These are phyloP conservation scores for Neelides sp. DNA, from an alignment of 1,140 invertebrate genomes.

Conservation along the genomic window DNA sequence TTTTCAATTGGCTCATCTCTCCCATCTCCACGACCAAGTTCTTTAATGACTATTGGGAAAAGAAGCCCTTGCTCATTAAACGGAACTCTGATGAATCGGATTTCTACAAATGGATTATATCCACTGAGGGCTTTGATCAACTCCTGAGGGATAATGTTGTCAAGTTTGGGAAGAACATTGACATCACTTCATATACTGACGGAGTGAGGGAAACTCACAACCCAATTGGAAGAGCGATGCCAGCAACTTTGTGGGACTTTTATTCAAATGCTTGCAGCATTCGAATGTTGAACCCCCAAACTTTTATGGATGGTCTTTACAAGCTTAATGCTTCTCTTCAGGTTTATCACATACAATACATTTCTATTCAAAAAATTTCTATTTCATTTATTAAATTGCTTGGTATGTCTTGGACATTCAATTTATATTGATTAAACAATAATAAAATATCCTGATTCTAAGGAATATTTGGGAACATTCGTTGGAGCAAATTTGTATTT, in stretches of 20 bases:
- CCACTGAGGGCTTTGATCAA: constrained; percentile 58
- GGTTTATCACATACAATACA: constrained; percentile 9
- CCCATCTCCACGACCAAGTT: constrained; percentile 51
- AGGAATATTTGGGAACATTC: constrained; percentile 81
- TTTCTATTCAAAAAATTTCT: neutral
- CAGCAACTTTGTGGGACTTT: constrained; percentile 78
- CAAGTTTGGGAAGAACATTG: constrained; percentile 72
- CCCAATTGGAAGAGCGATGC: constrained; percentile 51
- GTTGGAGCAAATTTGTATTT: constrained; percentile 91
- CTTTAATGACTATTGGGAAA: constrained; percentile 63
- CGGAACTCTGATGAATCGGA: constrained; percentile 42
- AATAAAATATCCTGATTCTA: neutral
- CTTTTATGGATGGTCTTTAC: constrained; percentile 54
- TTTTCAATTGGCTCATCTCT: constrained; percentile 57
- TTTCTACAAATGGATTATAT: constrained; percentile 63
- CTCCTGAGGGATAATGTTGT: constrained; percentile 54
- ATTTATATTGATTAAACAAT: constrained; percentile 2
- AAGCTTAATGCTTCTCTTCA: constrained; percentile 62
- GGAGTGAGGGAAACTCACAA: constrained; percentile 72
- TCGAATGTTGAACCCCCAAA: constrained; percentile 85
- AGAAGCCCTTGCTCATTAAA: constrained; percentile 58
- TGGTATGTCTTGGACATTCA: neutral
- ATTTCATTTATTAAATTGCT: neutral
- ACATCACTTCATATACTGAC: constrained; percentile 73
- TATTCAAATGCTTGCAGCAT: constrained; percentile 82